Percentiles rank a stretch among this genome's conserved stretches.
These are phyloP conservation scores for Pithys albifrons DNA, from an alignment of 2,113 vertebrate species.

Conservation along the genomic window DNA sequence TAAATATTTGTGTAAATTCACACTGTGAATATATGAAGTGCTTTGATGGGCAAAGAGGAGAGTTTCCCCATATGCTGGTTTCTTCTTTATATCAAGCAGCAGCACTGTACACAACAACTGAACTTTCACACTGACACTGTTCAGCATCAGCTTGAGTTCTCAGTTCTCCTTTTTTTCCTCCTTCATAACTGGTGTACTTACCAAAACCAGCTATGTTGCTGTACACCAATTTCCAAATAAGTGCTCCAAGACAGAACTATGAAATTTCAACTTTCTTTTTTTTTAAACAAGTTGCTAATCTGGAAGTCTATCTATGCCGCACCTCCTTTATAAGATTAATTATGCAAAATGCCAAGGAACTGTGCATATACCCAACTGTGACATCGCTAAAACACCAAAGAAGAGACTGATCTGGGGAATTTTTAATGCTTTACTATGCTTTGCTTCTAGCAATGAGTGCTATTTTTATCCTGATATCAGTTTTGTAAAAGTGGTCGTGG, in stretches of 20 bases:
- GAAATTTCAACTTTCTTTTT: not conserved
- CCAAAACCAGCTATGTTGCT: not conserved
- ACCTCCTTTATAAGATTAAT: not conserved
- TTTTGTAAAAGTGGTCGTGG: not conserved
- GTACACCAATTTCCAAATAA: not conserved
- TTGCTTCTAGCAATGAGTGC: not conserved
- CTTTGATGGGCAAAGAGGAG: constrained; percentile 30
- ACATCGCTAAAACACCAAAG: not conserved
- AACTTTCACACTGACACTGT: constrained; percentile 35
- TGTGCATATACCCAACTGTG: not conserved
- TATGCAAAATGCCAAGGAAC: not conserved
- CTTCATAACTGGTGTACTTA: constrained; percentile 7
- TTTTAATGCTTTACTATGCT: not conserved
- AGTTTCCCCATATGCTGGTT: not conserved
- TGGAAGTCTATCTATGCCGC: not conserved
- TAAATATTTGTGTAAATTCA: constrained; percentile 66
- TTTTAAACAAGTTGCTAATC: not conserved
- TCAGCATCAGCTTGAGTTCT: constrained; percentile 48
- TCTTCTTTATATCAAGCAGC: constrained; percentile 33
- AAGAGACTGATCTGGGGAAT: not conserved
- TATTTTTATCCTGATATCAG: not conserved
- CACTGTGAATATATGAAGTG: constrained; percentile 49
- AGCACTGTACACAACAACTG: not conserved
- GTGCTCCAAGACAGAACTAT: not conserved
- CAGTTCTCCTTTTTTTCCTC: not conserved